A percentile compares a stretch with the other conserved stretches of the same genome.
phyloP scores from a whole-genome alignment of 1,140 invertebrate species.

The Magallana gigas region DNA sequence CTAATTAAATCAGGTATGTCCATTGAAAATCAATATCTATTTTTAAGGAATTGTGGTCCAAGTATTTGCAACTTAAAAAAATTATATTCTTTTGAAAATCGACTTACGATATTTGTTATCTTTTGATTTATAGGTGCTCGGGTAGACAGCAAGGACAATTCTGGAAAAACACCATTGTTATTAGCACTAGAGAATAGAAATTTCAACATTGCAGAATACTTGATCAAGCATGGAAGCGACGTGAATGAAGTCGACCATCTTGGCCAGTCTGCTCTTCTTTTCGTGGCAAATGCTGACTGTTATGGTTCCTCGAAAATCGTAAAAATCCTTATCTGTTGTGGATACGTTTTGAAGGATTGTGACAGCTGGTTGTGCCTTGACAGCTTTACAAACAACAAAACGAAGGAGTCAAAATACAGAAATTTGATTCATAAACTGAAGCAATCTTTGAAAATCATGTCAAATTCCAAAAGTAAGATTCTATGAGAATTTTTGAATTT shows the following conservation, averaged over 20 bases:
- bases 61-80: too few species aligned
- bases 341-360: not conserved
- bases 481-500: not conserved
- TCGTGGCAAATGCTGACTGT: not conserved
- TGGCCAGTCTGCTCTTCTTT: not conserved
- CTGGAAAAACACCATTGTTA: conserved; percentile 12
- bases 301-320: not conserved
- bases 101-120: not conserved
- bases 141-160: not conserved
- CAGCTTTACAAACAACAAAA: not conserved
- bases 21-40: not conserved
- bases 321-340: not conserved
- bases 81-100: not conserved
- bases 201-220: conserved; percentile 16
- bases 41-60: too few species aligned
- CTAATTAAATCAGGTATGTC: conserved; percentile 42
- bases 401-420: not conserved
- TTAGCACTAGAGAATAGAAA: not conserved
- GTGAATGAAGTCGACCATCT: conserved; percentile 1
- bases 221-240: conserved; percentile 39
- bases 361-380: not conserved
- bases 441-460: not conserved
- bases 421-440: not conserved
- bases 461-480: not conserved
- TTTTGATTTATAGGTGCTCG: not conserved